Evolutionary conservation across 2,113 vertebrate genomes (phyloP).

Genomic region (Limnothrissa miodon): DNA sequence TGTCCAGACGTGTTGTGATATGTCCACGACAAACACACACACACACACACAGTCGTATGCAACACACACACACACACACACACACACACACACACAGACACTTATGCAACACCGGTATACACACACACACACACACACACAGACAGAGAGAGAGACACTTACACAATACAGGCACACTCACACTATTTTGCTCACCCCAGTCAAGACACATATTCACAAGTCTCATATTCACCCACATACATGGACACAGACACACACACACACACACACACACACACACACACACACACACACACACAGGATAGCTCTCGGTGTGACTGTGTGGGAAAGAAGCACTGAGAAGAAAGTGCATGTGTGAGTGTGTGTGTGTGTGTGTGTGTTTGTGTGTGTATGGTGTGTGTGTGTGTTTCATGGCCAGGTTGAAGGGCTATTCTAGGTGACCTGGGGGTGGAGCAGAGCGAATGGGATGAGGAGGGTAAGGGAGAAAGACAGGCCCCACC

Average conservation of each 20-base stretch:
- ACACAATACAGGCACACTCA: background rate
- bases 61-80: background rate
- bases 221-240: background rate
- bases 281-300: background rate
- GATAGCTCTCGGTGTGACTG: background rate
- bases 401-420: too few species aligned
- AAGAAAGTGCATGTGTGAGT: background rate
- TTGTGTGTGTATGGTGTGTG: background rate
- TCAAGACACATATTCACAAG: background rate
- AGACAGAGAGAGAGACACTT: background rate
- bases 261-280: conserved; percentile 1
- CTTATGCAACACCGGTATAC: background rate
- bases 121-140: background rate
- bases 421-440: too few species aligned
- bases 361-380: background rate
- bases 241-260: background rate
- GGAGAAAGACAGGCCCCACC: background rate
- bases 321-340: background rate
- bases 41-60: background rate
- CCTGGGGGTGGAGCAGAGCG: background rate
- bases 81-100: background rate
- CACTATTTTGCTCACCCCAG: background rate
- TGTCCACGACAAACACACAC: background rate
- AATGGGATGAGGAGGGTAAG: background rate
- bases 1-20: background rate